Conservation (phyloP, 2,797 vertebrate species). For the Gymnoscopelus braueri region DNA sequence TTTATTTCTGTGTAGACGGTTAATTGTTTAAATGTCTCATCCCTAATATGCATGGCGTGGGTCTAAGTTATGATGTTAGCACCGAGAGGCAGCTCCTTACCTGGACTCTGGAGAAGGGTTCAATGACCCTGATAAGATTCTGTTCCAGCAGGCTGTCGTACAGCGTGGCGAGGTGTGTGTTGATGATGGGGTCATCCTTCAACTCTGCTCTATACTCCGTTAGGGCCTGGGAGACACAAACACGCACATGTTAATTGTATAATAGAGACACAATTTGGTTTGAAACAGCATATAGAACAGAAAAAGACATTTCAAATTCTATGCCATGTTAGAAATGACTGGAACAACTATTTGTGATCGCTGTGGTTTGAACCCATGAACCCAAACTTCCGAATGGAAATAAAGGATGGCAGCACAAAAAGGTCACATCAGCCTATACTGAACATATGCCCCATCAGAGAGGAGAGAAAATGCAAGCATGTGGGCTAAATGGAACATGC, state of each 20-base stretch:
- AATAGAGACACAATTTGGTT: background rate
- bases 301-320: too few species aligned
- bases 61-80: background rate
- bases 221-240: slow-evolving; percentile 83
- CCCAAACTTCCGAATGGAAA: too few species aligned
- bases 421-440: background rate
- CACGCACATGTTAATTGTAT: background rate
- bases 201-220: slow-evolving; percentile 97
- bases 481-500: background rate
- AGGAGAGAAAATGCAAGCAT: background rate
- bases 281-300: background rate
- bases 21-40: background rate
- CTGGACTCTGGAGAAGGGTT: slow-evolving; percentile 99
- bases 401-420: background rate
- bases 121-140: slow-evolving; percentile 98
- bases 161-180: slow-evolving; percentile 93
- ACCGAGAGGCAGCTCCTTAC: slow-evolving; percentile 60
- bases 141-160: slow-evolving; percentile 98
- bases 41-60: background rate
- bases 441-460: background rate
- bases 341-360: too few species aligned
- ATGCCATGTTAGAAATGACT: too few species aligned
- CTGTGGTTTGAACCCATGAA: too few species aligned
- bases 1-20: too few species aligned
- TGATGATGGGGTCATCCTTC: slow-evolving; percentile 97